Percentiles rank a stretch among this genome's conserved stretches.
Evolutionary conservation across 2,113 vertebrate species (phyloP).

Genomic region (Mesocricetus auratus): DNA sequence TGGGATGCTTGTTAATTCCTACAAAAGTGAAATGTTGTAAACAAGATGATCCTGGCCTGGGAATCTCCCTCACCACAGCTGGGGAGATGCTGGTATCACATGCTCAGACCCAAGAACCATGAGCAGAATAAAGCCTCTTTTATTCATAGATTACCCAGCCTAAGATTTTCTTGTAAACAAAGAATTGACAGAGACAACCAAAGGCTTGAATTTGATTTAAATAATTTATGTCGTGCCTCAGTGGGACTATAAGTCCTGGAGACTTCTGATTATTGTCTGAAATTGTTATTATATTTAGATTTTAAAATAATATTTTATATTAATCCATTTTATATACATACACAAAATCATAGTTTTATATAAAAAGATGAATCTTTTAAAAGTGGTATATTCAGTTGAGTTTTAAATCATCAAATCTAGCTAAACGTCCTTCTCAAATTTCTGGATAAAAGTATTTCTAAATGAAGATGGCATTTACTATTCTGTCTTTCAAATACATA

Average conservation of each 20-base stretch:
- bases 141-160: not conserved
- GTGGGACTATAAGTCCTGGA: not conserved
- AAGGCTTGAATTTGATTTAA: not conserved
- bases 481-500: conserved; percentile 11
- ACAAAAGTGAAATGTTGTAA: not conserved
- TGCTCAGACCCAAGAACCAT: not conserved
- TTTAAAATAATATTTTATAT: not conserved
- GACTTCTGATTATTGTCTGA: not conserved
- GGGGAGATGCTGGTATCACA: not conserved
- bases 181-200: not conserved
- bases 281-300: not conserved
- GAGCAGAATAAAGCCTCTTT: not conserved
- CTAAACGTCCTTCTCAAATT: conserved; percentile 22
- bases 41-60: not conserved
- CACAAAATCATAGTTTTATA: not conserved
- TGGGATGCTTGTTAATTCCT: not conserved
- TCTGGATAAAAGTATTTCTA: conserved; percentile 23
- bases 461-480: not conserved
- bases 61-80: not conserved
- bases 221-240: not conserved
- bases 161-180: not conserved
- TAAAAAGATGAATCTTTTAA: conserved; percentile 30
- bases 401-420: conserved; percentile 29
- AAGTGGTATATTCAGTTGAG: not conserved
- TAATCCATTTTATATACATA: not conserved